Evolutionary conservation across 1,140 invertebrate species (phyloP), one percentile per base, ranked within the genome.

Genomic region (Drosophila pruinosa): DNA sequence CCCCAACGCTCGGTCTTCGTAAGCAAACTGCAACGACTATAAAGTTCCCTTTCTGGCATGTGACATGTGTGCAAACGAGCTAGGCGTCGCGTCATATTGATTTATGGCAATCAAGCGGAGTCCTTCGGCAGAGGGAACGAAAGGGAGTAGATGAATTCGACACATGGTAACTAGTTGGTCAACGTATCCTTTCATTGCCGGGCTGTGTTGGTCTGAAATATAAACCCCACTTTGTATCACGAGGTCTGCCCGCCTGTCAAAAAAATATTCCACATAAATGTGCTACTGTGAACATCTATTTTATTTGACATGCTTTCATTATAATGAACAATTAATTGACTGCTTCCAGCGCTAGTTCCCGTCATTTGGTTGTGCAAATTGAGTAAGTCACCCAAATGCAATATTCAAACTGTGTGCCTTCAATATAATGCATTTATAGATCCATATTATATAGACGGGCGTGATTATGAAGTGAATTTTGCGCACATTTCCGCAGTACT

Each of bases 401-500:
- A 72, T 80, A 63, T 63, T 58, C 22, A 63, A 62, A 31, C 39
- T 48, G 10, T 17, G 15, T 22, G 12, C 12, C 14, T 14, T 6
- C 5, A 1, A n/a, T 15, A 24, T 28, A 48, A 50, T 50, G 26
- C n/a, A 19, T 14, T 31, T 50, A 28, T 31, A 24, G n/a, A 47
- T 50, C 14, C 12, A 4, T 12, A 15, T 26, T 50, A 70, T 54
- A 31, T 69, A 48, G 36, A 62, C n/a, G 24, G 14, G 24, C 15
- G 34, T 8, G 21, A 12, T 12, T 19, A 39, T 43, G 41, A 2
- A 45, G 10, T 61, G 36, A 63, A 72, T 81, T 74, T 54, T 63
- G 71, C 67, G 41, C 57, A 77, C 72, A 85, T 85, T 85, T 86
- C 82, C 81, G 77, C 31, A 64, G 78, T 58, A 73, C 78, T 75